phyloP scores from a whole-genome alignment of 2,888 invertebrate species.

The Cordilura impudica region DNA sequence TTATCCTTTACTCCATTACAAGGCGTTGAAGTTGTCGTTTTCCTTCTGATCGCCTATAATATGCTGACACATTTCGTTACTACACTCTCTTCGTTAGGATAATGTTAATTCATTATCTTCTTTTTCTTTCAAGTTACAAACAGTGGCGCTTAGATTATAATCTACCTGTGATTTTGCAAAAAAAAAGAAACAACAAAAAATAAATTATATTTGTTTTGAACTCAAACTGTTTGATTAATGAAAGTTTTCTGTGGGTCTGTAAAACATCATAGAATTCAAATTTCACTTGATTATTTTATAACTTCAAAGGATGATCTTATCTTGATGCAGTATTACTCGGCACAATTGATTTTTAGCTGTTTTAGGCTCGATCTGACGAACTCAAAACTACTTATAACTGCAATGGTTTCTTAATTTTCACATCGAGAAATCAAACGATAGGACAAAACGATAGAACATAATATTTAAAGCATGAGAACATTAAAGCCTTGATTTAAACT shows the following conservation, averaged over 20 bases:
- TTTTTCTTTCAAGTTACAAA: slow-evolving; percentile 32
- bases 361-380: no score
- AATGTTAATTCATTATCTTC: slow-evolving; percentile 31
- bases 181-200: background rate
- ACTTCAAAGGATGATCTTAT: background rate
- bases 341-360: no score
- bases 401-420: no score
- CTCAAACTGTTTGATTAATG: slow-evolving; percentile 64
- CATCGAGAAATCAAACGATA: no score
- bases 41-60: slow-evolving; percentile 34
- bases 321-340: no score
- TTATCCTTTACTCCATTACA: slow-evolving; percentile 40
- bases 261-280: background rate
- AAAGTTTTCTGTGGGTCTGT: slow-evolving; percentile 16
- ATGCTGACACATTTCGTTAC: slow-evolving; percentile 55
- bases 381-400: no score
- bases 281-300: background rate
- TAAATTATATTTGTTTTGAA: slow-evolving; percentile 14
- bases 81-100: background rate
- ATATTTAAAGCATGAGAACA: no score
- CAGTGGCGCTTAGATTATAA: slow-evolving; percentile 61
- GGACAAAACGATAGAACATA: no score
- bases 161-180: slow-evolving; percentile 58
- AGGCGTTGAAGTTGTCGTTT: slow-evolving; percentile 60
- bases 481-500: no score